Base-by-base conservation (phyloP, 1,140 invertebrate species). In the Temnothorax longispinosus region DNA sequence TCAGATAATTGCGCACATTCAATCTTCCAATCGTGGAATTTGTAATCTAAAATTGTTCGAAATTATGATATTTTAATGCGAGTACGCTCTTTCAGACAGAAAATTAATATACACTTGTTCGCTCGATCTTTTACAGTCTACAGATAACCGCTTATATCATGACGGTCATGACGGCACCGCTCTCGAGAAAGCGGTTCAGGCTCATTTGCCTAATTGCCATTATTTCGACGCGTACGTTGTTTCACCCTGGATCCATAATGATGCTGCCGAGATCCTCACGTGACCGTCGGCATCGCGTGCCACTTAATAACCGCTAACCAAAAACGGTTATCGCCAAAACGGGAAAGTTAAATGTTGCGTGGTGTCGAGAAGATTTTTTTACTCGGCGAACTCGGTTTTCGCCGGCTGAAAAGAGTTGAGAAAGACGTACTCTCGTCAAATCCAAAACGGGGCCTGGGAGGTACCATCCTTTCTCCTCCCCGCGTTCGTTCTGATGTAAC, bases 341-440 rank as follows among this genome's bases (percentile, higher is more conserved):
- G n/a, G 8, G 3, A 56, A 60, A 6, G 32, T 50, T 6, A 65
- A 32, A 71, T 15, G 10, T 80, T 69, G 62, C 67, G 27, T 1
- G 15, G 8, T 1, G 35, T n/a, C n/a, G n/a, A 52, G 4, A 69
- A 64, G n/a, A 56, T 13, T 81, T 67, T 81, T 21, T 44, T 10
- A 50, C 58, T 32, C 13, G 15, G n/a, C 21, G 7, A 18, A 38
- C 3, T 41, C 38, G 38, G 5, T n/a, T 47, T 11, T 65, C 18
- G 11, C 13, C 15, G n/a, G 35, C 13, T 54, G 35, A 3, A 47
- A 38, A 78, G 18, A 15, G 69, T 64, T 54, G 77, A 54, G 44
- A 82, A 35, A 82, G 67, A 71, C 21, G 21, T 10, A 4, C 21
- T 72, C 15, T 56, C 21, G 65, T 56, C 18, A 74, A 75, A 60